Base-by-base conservation (phyloP, 2,113 vertebrate genomes). In the Apistogramma diplotaenia region DNA sequence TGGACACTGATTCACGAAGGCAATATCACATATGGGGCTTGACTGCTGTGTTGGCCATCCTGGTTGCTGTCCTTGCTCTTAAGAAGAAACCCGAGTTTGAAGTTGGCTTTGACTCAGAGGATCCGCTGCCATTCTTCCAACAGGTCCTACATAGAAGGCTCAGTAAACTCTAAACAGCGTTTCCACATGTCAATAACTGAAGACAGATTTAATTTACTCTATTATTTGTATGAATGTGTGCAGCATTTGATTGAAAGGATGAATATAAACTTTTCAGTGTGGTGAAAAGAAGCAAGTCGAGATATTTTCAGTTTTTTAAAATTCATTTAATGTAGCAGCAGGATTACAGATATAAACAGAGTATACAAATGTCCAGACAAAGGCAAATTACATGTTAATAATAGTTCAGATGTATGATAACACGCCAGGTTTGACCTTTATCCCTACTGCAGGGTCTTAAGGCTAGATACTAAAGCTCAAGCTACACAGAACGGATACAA, bases 281-380 rank as follows among this genome's bases (percentile, higher is more conserved):
- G n/a, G 5, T 46, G 8, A 54, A 71, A 56, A 31, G 5, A 78
- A 62, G 23, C 33, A 9, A 70, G 54, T 31, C 3, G 13, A 74
- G 27, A 81, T 49, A 1, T 95, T 96, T 93, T 93, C 81, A 93
- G 53, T 94, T 93, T 94, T 93, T 94, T 27, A 70, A 70, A 94
- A 97, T 97, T 97, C 95, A 96, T 97, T 95, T 96, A 93, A 94
- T 96, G 96, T 97, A 97, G 97, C 96, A 97, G 97, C 97, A 96
- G 93, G 96, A 97, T 97, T 98, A 99, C 97, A 98, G 97, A 98
- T 98, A 99, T 96, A 99, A 96, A 97, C 97, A 97, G 95, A 97
- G 96, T 98, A 98, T 98, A 99, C 97, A 99, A 99, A 99, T 97
- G 96, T 97, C 95, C 96, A 96, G 96, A 97, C 96, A 96, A 98